These are phyloP conservation scores for Thymallus thymallus DNA, from an alignment of 2,113 vertebrate species.

Conservation along the genomic window DNA sequence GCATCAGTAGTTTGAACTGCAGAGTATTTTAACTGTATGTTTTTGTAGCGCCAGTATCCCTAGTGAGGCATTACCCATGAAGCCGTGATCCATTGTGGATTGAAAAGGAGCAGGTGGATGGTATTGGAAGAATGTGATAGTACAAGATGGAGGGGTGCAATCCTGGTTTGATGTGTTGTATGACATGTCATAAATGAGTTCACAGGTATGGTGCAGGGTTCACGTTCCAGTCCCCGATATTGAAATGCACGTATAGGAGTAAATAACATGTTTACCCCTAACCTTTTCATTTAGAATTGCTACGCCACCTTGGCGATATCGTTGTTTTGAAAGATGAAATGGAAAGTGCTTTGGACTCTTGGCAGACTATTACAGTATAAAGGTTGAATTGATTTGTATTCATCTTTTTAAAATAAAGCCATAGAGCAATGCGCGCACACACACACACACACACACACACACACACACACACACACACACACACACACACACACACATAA, in stretches of 20 bases:
- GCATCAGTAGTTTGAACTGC: no score
- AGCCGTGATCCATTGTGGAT: no score
- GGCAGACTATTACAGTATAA: conserved; percentile 48
- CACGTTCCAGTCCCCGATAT: not conserved
- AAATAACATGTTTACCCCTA: conserved; percentile 20
- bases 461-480: no score
- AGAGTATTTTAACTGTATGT: no score
- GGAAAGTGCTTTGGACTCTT: conserved; percentile 25
- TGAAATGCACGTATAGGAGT: conserved; percentile 5
- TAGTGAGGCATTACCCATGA: no score
- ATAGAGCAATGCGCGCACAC: not conserved
- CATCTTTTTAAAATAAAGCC: not conserved
- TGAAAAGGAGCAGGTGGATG: no score
- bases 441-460: not conserved
- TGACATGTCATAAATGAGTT: not conserved
- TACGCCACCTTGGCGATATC: conserved; percentile 33
- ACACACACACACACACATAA: no score
- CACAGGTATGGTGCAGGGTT: no score
- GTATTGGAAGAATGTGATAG: no score
- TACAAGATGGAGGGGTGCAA: no score
- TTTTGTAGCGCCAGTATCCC: no score
- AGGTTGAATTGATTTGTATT: conserved; percentile 30
- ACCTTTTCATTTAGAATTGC: conserved; percentile 26
- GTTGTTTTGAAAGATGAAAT: conserved; percentile 45
- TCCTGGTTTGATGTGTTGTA: no score